Evolutionary conservation across 2,113 vertebrate genomes (phyloP).

Genomic region (Xiphorhynchus elegans): DNA sequence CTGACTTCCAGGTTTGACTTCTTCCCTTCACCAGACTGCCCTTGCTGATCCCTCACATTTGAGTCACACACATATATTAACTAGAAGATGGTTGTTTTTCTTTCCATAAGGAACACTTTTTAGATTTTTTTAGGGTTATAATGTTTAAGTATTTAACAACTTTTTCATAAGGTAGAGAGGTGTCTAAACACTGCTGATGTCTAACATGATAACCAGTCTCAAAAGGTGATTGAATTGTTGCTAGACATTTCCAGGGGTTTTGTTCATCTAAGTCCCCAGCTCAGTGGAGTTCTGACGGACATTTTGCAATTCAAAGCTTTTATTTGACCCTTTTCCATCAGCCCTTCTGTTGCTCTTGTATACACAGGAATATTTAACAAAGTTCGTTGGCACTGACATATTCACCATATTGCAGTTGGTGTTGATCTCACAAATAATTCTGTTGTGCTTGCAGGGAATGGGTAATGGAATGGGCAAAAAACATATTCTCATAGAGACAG

Average conservation of each 20-base stretch:
- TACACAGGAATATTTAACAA: neutral
- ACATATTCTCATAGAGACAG: neutral
- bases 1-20: neutral
- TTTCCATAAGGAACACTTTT: neutral
- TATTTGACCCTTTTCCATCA: neutral
- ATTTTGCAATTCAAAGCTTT: neutral
- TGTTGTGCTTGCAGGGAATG: neutral
- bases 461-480: neutral
- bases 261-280: neutral
- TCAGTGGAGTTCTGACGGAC: neutral
- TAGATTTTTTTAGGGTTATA: neutral
- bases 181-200: neutral
- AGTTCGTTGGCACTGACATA: neutral
- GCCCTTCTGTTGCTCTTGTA: neutral
- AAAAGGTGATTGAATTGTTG: neutral
- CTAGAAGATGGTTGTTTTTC: neutral
- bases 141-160: neutral
- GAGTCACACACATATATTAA: neutral
- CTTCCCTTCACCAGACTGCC: neutral
- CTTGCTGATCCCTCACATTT: neutral
- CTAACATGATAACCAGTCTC: neutral
- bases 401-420: neutral
- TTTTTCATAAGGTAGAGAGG: neutral
- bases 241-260: neutral
- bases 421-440: slow-evolving; percentile 16